phyloP scores from a whole-genome alignment of 2,797 vertebrate genomes.

The Pygocentrus nattereri region DNA sequence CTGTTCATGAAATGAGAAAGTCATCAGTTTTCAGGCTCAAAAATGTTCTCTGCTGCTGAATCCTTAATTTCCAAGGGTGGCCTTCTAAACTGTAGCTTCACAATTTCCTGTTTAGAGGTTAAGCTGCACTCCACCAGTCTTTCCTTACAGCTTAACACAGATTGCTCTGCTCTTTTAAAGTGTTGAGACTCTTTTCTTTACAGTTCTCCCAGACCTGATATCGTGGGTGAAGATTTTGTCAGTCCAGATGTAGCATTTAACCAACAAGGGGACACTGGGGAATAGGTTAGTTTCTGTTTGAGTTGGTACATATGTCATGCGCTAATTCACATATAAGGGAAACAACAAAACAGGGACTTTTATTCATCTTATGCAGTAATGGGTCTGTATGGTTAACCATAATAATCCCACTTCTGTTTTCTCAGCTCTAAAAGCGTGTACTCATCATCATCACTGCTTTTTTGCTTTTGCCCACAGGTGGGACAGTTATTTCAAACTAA shows the following conservation, averaged over 20 bases:
- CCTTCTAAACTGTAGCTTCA: neutral
- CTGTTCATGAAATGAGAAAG: slow-evolving; percentile 24
- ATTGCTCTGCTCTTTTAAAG: neutral
- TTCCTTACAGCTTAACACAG: neutral
- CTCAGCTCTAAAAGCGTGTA: neutral
- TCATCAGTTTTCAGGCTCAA: slow-evolving; percentile 39
- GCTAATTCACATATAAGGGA: neutral
- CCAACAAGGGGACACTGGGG: too few species aligned
- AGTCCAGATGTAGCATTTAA: neutral
- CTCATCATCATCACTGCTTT: neutral
- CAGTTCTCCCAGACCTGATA: neutral
- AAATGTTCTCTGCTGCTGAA: slow-evolving; percentile 14
- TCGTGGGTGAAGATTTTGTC: neutral
- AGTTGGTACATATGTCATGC: neutral
- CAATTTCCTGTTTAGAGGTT: neutral
- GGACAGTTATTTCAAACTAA: too few species aligned
- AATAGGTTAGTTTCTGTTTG: neutral
- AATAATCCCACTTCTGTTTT: neutral
- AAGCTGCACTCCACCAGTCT: neutral
- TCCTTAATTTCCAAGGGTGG: neutral
- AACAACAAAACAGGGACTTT: neutral
- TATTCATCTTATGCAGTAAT: neutral
- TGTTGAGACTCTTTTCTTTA: neutral
- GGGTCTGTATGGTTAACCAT: neutral
- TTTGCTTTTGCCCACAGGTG: too few species aligned